Evolutionary conservation across 2,113 vertebrate genomes (phyloP).

Genomic region (human (Homo sapiens)): GRCh38 chr19:33406501-33407000

Average conservation of each 20-base stretch:
- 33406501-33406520: neutral
- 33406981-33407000: neutral
- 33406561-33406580: neutral
- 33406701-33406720: neutral
- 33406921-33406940: too few species aligned
- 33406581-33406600: neutral
- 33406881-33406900: too few species aligned
- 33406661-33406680: neutral
- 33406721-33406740: neutral
- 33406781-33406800: neutral
- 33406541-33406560: rapidly evolving
- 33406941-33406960: neutral
- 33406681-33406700: neutral
- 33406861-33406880: too few species aligned
- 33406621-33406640: neutral
- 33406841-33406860: too few species aligned
- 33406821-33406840: neutral
- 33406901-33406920: too few species aligned
- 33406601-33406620: neutral
- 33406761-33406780: neutral
- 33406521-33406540: neutral
- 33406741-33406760: rapidly evolving
- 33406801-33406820: neutral
- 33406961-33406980: neutral
- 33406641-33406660: too few species aligned